Base-by-base conservation (phyloP, 2,797 vertebrate genomes). In the Geotrypetes seraphini region DNA sequence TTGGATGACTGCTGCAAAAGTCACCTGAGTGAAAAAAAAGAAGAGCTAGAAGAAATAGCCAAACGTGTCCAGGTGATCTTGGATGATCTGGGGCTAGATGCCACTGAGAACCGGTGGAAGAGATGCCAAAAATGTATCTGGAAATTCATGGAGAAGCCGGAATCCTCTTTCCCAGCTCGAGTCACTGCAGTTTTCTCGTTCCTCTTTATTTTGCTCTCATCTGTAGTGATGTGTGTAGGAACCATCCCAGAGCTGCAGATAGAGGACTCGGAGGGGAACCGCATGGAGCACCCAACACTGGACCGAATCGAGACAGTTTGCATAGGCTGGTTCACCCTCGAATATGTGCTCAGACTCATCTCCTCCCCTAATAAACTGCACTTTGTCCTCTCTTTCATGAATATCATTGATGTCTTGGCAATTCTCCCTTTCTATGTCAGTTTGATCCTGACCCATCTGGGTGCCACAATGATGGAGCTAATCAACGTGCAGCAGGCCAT, bases 101-200 rank as follows among this genome's bases (percentile, higher is more conserved):
- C 70, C 13, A 73, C 78, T 1, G 66, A 83, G 43, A 85, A 78
- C 42, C 73, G 81, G 51, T 78, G 79, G 52, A 87, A 87, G 60
- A 84, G 69, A 29, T 89, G 87, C 60, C 88, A 91, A 68, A 85
- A 89, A 62, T 83, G 69, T 31, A 57, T 96, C 28, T 97, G 94
- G 93, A 89, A 82, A 50, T 80, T 97, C 51, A 85, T 98, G 87
- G 95, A 98, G 75, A 97, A 98, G 45, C 95, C 95, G 0, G 92
- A 83, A 19, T 96, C 95, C 0, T 97, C 95, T 1, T 66, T 80
- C 32, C 71, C 88, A 1, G 92, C 95, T 26, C 81, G 92, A 36
- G 61, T 88, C 8, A 72, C 92, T 1, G 90, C 95, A 7, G 78
- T 97, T 28, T 60, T 86, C 2, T 97, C 94, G n/a, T 98, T 97